Conservation (phyloP, 1,140 invertebrate species). For the Tenebrio molitor region DNA sequence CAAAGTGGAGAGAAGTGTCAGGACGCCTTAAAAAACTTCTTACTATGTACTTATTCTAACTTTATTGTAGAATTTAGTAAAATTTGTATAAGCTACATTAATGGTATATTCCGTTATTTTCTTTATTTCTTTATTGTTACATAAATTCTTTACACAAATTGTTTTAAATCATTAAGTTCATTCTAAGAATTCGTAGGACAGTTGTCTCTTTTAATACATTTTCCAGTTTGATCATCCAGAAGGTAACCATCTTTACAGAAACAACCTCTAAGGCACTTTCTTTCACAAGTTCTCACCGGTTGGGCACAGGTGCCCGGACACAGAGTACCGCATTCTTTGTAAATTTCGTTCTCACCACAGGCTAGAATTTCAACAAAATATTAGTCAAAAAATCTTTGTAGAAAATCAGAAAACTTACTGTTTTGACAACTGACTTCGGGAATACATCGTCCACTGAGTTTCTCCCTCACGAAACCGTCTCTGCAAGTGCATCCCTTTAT, state of each 20-base stretch:
- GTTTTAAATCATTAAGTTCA: too few relatives aligned
- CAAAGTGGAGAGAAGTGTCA: too few relatives aligned
- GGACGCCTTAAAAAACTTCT: too few relatives aligned
- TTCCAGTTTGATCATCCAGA: conserved; percentile 32
- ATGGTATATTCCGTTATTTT: too few relatives aligned
- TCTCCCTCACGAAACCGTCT: conserved; percentile 30
- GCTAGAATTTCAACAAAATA: conserved; percentile 7
- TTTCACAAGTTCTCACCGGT: conserved; percentile 2
- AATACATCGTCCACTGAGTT: conserved; percentile 31
- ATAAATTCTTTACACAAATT: too few relatives aligned
- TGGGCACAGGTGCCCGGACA: conserved; percentile 48
- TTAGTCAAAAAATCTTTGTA: background rate
- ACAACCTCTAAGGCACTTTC: conserved; percentile 36
- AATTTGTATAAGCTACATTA: too few relatives aligned
- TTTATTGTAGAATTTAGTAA: too few relatives aligned
- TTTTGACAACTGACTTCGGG: conserved; percentile 28
- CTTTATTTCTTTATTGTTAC: too few relatives aligned
- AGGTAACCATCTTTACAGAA: conserved; percentile 46
- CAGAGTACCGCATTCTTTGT: conserved; percentile 44
- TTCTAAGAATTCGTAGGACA: too few relatives aligned
- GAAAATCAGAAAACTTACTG: conserved; percentile 3
- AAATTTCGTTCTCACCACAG: conserved; percentile 49
- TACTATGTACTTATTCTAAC: too few relatives aligned
- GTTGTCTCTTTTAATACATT: conserved; percentile 22
- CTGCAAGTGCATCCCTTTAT: conserved; percentile 34